phyloP scores from a whole-genome alignment of 2,797 vertebrate species.

The Dromococcyx pavoninus region DNA sequence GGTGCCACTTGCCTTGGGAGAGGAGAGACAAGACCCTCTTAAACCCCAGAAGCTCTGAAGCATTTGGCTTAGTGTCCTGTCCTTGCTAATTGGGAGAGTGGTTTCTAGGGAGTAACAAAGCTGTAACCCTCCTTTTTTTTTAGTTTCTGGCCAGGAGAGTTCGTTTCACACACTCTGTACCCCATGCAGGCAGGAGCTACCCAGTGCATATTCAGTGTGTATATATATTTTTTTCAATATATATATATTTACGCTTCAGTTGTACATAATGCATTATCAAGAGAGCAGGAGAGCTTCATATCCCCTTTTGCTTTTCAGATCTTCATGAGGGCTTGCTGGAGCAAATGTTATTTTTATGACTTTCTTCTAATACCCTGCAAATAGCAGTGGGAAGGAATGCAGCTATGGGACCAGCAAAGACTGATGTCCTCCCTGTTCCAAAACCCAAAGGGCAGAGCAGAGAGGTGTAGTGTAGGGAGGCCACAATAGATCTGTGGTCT shows the following conservation, averaged over 20 bases:
- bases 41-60: background rate
- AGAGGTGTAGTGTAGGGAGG: background rate
- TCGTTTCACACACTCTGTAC: background rate
- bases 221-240: background rate
- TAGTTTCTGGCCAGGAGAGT: background rate
- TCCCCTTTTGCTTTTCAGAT: background rate
- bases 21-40: background rate
- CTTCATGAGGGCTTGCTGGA: background rate
- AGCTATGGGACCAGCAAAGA: background rate
- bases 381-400: background rate
- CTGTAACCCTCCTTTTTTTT: background rate
- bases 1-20: background rate
- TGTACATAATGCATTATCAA: background rate
- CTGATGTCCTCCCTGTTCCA: rapidly evolving
- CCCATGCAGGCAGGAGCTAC: background rate
- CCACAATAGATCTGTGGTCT: background rate
- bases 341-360: background rate
- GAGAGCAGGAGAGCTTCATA: background rate
- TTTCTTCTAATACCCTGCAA: background rate
- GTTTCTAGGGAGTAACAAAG: background rate
- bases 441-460: background rate
- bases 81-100: background rate
- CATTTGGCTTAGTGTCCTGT: background rate
- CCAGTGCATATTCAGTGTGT: background rate
- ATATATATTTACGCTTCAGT: background rate